Conservation (phyloP, 2,888 invertebrate genomes). For the Pinctada fucata region DNA sequence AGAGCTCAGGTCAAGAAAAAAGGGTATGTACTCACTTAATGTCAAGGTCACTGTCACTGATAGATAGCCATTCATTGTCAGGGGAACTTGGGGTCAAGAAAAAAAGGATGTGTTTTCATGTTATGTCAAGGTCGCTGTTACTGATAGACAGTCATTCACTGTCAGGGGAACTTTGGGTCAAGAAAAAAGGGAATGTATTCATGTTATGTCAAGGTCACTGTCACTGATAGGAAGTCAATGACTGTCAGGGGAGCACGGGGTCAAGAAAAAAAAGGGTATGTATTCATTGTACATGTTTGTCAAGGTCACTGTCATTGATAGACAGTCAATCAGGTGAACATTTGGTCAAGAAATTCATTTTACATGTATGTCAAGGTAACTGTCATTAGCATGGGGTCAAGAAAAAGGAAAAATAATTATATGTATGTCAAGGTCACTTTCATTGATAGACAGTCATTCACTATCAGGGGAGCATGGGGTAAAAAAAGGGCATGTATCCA, state of each 20-base stretch:
- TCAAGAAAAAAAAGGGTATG: conserved; percentile 42
- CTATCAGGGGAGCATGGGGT: too few relatives aligned
- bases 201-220: background rate
- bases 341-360: conserved; percentile 36
- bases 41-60: too few relatives aligned
- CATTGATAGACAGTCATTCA: too few relatives aligned
- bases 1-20: too few relatives aligned
- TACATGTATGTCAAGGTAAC: too few relatives aligned
- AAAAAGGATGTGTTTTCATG: conserved; percentile 36
- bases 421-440: too few relatives aligned
- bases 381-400: conserved; percentile 27
- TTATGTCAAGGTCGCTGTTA: background rate
- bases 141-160: conserved; percentile 22
- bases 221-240: conserved; percentile 16
- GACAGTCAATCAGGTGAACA: conserved; percentile 35
- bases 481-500: too few relatives aligned
- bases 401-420: conserved; percentile 37
- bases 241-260: conserved; percentile 33
- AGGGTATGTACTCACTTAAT: too few relatives aligned
- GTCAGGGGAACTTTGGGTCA: conserved; percentile 36
- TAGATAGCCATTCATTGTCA: conserved; percentile 30
- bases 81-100: conserved; percentile 39
- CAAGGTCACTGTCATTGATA: too few relatives aligned
- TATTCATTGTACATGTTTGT: background rate
- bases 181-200: conserved; percentile 40